Evolutionary conservation across 2,888 invertebrate genomes (phyloP), one percentile per base, ranked within the genome.

Genomic region (Phania funesta): DNA sequence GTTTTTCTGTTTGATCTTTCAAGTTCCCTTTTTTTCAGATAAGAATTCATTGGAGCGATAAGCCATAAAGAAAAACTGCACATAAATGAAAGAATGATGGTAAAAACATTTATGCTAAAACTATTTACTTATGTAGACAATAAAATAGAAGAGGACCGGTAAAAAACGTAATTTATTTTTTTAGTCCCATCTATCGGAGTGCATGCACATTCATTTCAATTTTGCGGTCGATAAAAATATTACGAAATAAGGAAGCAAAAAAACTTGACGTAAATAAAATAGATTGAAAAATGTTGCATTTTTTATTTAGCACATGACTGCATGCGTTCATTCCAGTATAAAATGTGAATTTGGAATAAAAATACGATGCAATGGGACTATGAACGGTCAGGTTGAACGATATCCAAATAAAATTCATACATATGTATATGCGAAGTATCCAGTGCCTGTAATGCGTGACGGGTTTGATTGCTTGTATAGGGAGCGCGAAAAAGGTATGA

Each of bases 181-280:
- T 22, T 22, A 41, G 41, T 46, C 22, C 6, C 32, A 62, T 62
- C 41, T 60, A 50, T 50, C 13, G 32, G 22, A 62, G n/a, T 46
- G 46, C 44, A 68, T 46, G n/a, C 32, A 56, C 11, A 56, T 16
- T 41, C n/a, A 44, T 44, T 60, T 38, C 20, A 44, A 64, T 67
- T 75, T 75, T 73, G 73, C 11, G 56, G 50, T 70, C 46, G 56
- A 70, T 70, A 58, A 58, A 70, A 70, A 70, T 67, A 67, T 52
- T 26, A 38, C 35, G 35, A 70, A 46, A 70, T 8, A 65, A 4
- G 24, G n/a, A 48, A 11, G 11, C 0, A 50, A 22, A 32, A 6
- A 29, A 26, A n/a, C n/a, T 2, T 9, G 0, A 52, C 26, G 29
- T 24, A 64, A 32, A 44, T 29, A 29, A 48, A 32, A 29, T 18